These are phyloP conservation scores for Corydoras sp. DNA, from an alignment of 2,113 vertebrate genomes.

Conservation along the genomic window DNA sequence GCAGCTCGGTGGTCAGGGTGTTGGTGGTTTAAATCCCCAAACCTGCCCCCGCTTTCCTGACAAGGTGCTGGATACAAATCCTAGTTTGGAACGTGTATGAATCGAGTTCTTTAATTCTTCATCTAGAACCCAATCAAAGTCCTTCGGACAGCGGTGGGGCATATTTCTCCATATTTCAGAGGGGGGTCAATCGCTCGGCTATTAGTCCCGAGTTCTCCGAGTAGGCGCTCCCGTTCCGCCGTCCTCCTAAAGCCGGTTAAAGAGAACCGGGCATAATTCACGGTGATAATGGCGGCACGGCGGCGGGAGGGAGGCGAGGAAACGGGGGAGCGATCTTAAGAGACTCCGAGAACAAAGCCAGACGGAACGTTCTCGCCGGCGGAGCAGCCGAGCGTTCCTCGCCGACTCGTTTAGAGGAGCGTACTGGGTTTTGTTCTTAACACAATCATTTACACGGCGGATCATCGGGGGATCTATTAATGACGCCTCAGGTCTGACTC, in stretches of 20 bases:
- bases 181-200: constrained; percentile 27
- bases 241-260: constrained; percentile 31
- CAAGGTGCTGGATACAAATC: no score
- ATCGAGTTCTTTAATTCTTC: constrained; percentile 40
- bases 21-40: no score
- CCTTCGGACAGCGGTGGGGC: constrained; percentile 34
- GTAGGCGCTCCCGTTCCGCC: constrained; percentile 32
- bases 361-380: constrained; percentile 8
- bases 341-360: constrained; percentile 23
- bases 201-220: constrained; percentile 25
- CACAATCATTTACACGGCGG: constrained; percentile 54
- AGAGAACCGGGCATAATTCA: constrained; percentile 24
- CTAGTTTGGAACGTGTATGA: constrained; percentile 30
- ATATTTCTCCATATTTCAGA: constrained; percentile 26
- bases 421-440: constrained; percentile 58
- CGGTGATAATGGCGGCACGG: constrained; percentile 8
- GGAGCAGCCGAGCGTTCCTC: constrained; percentile 29
- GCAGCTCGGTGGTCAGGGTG: no score
- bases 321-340: constrained; percentile 17
- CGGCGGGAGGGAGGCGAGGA: constrained; percentile 31
- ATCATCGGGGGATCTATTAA: constrained; percentile 58
- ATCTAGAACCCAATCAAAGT: constrained; percentile 45
- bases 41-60: no score
- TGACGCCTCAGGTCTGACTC: constrained; percentile 60
- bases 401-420: constrained; percentile 16